Evolutionary conservation across 2,113 vertebrate species (phyloP), one percentile per base, ranked within the genome.

Genomic region (Pluvialis apricaria): DNA sequence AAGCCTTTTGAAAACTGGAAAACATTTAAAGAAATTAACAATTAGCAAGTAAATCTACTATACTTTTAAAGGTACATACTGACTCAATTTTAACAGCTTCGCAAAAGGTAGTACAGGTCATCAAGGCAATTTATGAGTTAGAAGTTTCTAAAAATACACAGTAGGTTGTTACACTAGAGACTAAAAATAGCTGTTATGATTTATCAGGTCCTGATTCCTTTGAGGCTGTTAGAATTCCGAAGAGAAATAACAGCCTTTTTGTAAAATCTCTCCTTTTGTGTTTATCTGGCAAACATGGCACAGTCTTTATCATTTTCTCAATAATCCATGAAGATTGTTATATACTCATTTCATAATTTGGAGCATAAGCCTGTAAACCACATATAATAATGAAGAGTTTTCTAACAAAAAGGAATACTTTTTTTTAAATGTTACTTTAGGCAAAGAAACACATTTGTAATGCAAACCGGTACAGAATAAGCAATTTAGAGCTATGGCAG

Each of bases 381-480:
- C 42, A 72, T 34, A 81, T 24, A 52, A 40, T 29, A 83, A 94
- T n/a, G 47, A 9, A 45, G 29, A 73, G 4, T 62, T 91, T 89
- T 80, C 66, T 85, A 90, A 83, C 0, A 0, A 82, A 86, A 82
- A 65, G 13, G 38, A 84, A 49, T 77, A 85, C 77, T 91, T 51
- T 95, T 62, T 87, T 82, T 96, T 96, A 75, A 95, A 95, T 92
- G 92, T 80, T 96, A 95, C 54, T 96, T 84, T 73, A 95, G 84
- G 84, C 91, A 94, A 97, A 96, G 91, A 97, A 82, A 24, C 66
- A 96, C 57, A 95, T 97, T 96, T 92, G 86, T 95, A 92, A 97
- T 87, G 77, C 95, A 73, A 94, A 96, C 83, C 91, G 80, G 49
- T 52, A 83, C 69, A 90, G 88, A 97, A 85, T 73, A 91, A 86